A percentile compares a stretch with the other conserved stretches of the same genome.
These are phyloP conservation scores for Falcunculus frontatus DNA, from an alignment of 2,113 vertebrate species.

Conservation along the genomic window DNA sequence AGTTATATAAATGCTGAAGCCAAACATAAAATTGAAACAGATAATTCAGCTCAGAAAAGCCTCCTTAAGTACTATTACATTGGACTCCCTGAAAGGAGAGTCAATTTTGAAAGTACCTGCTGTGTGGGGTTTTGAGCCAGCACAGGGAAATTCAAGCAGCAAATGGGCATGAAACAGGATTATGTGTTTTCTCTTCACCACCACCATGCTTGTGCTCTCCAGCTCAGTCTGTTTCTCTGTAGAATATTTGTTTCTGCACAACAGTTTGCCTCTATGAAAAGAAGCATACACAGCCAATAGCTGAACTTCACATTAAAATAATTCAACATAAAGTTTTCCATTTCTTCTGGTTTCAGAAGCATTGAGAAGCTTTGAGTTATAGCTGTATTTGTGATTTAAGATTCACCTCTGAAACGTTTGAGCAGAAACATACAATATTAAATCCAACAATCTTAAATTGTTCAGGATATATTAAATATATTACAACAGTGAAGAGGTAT, in stretches of 20 bases:
- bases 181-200: background rate
- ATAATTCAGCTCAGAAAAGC: slow-evolving; percentile 12
- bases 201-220: background rate
- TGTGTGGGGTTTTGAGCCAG: background rate
- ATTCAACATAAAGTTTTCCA: background rate
- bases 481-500: background rate
- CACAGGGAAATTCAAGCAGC: background rate
- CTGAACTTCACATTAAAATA: background rate
- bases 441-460: background rate
- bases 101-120: slow-evolving; percentile 1
- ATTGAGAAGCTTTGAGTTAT: background rate
- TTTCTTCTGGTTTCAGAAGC: background rate
- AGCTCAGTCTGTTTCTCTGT: background rate
- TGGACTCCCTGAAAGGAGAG: background rate
- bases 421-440: background rate
- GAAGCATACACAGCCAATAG: background rate
- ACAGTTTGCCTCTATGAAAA: background rate
- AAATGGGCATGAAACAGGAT: slow-evolving; percentile 23
- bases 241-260: background rate
- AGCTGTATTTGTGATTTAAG: background rate
- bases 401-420: background rate
- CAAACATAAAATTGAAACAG: slow-evolving; percentile 14
- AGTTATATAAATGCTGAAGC: background rate
- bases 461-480: background rate
- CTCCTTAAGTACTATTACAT: background rate